Conservation (phyloP, 2,113 vertebrate species). For the Talpa occidentalis region DNA sequence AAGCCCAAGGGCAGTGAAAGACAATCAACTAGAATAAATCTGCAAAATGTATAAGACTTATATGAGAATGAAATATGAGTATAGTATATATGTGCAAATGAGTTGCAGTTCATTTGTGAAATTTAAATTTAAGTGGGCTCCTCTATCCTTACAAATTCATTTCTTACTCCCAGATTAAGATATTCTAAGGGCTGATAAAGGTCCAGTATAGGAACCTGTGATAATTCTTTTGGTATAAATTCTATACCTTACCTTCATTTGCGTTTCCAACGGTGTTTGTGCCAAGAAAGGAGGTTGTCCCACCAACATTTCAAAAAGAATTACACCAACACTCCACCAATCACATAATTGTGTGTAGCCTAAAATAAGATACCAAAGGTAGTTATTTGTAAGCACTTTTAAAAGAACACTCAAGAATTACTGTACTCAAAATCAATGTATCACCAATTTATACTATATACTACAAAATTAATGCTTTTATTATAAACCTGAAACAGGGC, state of each 20-base stretch:
- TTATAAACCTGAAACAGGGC: conserved; percentile 43
- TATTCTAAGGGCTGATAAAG: neutral
- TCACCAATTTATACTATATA: conserved; percentile 13
- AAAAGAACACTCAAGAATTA: conserved; percentile 39
- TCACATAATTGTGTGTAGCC: conserved; percentile 98
- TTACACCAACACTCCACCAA: conserved; percentile 99
- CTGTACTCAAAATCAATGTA: neutral
- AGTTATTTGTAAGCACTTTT: conserved; percentile 58
- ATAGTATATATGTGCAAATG: neutral
- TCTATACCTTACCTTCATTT: conserved; percentile 94
- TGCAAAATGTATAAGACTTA: neutral
- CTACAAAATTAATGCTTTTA: conserved; percentile 22
- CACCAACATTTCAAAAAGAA: conserved; percentile 99
- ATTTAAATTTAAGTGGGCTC: conserved; percentile 17
- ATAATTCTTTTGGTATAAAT: conserved; percentile 7
- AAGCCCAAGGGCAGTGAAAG: neutral
- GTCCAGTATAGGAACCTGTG: neutral
- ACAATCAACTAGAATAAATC: neutral
- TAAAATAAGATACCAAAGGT: conserved; percentile 77
- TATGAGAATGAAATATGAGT: neutral
- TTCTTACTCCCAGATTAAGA: neutral
- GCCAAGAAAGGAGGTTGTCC: conserved; percentile 99
- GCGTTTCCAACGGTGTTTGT: conserved; percentile 97
- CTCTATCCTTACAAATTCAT: neutral
- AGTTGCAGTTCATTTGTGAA: neutral